Percentiles rank a stretch among this genome's conserved stretches.
Conservation (phyloP, 2,797 vertebrate genomes). For the Arremon aurantiirostris region DNA sequence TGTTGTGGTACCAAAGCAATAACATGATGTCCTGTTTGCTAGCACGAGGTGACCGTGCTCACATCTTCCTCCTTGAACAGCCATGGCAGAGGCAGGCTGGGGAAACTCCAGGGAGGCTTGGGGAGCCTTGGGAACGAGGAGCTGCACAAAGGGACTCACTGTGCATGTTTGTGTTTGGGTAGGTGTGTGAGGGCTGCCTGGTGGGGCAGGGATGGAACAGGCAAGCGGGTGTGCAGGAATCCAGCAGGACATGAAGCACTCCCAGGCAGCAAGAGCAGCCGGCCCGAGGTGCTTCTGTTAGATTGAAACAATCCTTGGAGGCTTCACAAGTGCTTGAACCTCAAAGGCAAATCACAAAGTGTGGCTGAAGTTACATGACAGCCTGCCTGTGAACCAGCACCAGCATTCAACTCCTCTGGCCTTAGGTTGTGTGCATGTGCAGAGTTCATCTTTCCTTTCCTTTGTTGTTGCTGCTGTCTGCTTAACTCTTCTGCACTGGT, state of each 20-base stretch:
- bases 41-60: not conserved
- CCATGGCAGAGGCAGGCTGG: not conserved
- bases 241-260: not conserved
- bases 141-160: not conserved
- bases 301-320: not conserved
- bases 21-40: not conserved
- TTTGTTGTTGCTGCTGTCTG: not conserved
- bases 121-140: not conserved
- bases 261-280: not conserved
- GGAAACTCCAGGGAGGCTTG: not conserved
- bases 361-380: not conserved
- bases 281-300: accelerated
- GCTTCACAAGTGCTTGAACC: not conserved
- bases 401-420: not conserved
- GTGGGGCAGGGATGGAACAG: not conserved
- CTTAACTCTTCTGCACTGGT: not conserved
- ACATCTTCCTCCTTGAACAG: not conserved
- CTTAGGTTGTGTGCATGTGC: not conserved
- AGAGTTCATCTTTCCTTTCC: not conserved
- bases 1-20: accelerated
- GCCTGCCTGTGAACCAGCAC: not conserved
- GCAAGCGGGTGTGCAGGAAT: not conserved
- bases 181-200: not conserved
- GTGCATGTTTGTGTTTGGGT: not conserved
- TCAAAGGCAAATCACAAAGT: not conserved